Conservation (phyloP, 2,797 vertebrate species). For the Percopsis omiscomaycus region DNA sequence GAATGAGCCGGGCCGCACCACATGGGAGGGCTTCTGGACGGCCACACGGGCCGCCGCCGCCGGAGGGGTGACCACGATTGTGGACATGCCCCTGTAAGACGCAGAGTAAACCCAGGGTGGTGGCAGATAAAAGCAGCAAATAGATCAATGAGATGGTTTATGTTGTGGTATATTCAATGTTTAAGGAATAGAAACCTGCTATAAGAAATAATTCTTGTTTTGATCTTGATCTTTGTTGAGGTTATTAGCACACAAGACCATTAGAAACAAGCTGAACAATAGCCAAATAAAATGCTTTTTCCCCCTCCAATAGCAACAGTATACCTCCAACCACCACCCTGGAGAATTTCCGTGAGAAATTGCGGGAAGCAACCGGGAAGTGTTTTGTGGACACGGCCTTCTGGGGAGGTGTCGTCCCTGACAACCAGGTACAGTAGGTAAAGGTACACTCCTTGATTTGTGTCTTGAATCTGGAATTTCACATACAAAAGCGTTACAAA, state of each 20-base stretch:
- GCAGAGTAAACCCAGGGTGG: not conserved
- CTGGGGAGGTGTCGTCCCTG: slow-evolving; percentile 85
- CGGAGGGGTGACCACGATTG: slow-evolving; percentile 83
- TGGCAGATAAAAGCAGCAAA: not conserved
- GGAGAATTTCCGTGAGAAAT: slow-evolving; percentile 72
- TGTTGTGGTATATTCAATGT: too few relatives aligned
- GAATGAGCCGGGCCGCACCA: slow-evolving; percentile 80
- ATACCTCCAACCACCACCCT: slow-evolving; percentile 83
- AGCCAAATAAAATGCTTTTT: not conserved
- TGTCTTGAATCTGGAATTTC: too few relatives aligned
- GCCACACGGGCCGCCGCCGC: slow-evolving; percentile 83
- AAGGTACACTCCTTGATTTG: too few relatives aligned
- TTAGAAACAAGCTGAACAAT: too few relatives aligned
- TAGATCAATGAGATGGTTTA: too few relatives aligned
- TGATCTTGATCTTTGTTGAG: too few relatives aligned
- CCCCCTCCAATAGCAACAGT: slow-evolving; percentile 71
- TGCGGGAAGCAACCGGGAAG: slow-evolving; percentile 69
- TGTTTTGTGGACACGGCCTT: slow-evolving; percentile 84
- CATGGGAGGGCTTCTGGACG: slow-evolving; percentile 82
- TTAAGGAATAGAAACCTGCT: too few relatives aligned
- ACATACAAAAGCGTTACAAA: too few relatives aligned
- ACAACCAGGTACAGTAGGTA: slow-evolving; percentile 74
- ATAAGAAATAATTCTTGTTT: too few relatives aligned
- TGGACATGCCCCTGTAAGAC: slow-evolving; percentile 81
- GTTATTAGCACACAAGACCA: too few relatives aligned